phyloP scores from a whole-genome alignment of 2,113 vertebrate species.

The Chionis minor region DNA sequence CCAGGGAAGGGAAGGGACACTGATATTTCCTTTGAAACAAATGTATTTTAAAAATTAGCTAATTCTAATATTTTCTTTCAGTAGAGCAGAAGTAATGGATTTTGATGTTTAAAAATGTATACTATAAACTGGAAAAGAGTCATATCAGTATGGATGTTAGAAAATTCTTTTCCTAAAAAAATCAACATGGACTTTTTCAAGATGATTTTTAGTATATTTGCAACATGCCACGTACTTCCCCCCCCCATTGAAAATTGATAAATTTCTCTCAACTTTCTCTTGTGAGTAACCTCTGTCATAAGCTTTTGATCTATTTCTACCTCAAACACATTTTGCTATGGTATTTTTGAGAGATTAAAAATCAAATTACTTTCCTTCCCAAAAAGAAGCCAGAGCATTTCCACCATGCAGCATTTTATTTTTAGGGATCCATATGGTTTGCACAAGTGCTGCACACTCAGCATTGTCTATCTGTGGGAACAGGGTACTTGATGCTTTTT shows the following conservation, averaged over 20 bases:
- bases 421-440: conserved; percentile 52
- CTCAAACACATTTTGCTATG: not conserved
- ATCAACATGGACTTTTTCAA: not conserved
- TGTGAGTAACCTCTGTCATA: not conserved
- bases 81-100: not conserved
- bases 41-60: not conserved
- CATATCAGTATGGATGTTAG: not conserved
- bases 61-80: not conserved
- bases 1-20: not conserved
- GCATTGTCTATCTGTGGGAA: conserved; percentile 38
- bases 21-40: not conserved
- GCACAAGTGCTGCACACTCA: conserved; percentile 43
- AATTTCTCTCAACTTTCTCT: not conserved
- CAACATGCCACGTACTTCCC: not conserved
- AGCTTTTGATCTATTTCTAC: not conserved
- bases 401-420: conserved; percentile 34
- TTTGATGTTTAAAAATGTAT: not conserved
- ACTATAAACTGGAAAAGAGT: not conserved
- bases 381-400: not conserved
- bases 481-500: conserved; percentile 34
- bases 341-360: not conserved
- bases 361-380: not conserved
- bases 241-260: not conserved
- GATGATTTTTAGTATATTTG: not conserved
- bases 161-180: not conserved